Evolutionary conservation across 2,888 invertebrate genomes (phyloP).

Genomic region (Sicus ferrugineus): DNA sequence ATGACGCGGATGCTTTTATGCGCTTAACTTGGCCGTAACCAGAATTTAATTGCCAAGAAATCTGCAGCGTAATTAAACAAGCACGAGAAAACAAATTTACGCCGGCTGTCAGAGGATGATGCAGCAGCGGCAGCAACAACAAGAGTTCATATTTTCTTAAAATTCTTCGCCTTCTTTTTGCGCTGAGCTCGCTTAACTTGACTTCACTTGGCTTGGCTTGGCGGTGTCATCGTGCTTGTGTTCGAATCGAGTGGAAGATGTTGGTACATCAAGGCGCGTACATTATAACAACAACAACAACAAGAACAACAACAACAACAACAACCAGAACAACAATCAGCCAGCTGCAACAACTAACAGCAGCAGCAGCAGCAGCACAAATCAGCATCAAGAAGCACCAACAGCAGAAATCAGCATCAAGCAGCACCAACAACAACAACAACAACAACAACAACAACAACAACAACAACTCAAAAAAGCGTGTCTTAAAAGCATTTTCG

Average conservation of each 20-base stretch:
- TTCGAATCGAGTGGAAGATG: neutral
- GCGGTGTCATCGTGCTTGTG: slow-evolving; percentile 18
- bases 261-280: slow-evolving; percentile 10
- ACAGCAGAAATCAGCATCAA: slow-evolving; percentile 5
- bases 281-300: neutral
- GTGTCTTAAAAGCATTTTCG: slow-evolving; percentile 28
- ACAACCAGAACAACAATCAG: slow-evolving; percentile 18
- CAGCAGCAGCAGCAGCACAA: slow-evolving; percentile 2
- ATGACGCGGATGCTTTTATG: slow-evolving; percentile 20
- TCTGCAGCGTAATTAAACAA: slow-evolving; percentile 48
- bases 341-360: no score
- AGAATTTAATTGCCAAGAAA: slow-evolving; percentile 59
- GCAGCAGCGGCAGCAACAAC: neutral
- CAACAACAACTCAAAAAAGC: slow-evolving; percentile 19
- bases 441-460: slow-evolving; percentile 24
- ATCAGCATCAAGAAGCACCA: slow-evolving; percentile 4
- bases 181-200: neutral
- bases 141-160: slow-evolving; percentile 10
- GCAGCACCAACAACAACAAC: slow-evolving; percentile 23
- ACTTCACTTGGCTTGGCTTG: neutral
- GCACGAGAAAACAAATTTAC: slow-evolving; percentile 54
- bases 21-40: slow-evolving; percentile 31
- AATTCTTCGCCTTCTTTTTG: neutral
- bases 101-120: slow-evolving; percentile 59
- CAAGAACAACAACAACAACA: slow-evolving; percentile 13